These are phyloP conservation scores for Helicoverpa assulta DNA, from an alignment of 2,888 invertebrate genomes.

Conservation along the genomic window DNA sequence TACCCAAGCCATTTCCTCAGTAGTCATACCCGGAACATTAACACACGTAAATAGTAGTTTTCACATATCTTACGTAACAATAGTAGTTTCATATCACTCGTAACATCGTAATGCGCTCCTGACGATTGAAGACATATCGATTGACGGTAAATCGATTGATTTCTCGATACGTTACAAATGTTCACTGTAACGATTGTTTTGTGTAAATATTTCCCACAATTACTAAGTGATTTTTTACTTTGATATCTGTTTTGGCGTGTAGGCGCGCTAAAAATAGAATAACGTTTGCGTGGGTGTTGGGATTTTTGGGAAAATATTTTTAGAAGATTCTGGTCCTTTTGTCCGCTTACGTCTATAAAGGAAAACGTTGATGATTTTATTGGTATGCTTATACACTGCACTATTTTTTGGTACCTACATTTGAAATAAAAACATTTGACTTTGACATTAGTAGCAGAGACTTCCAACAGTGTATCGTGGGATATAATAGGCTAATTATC, in stretches of 20 bases:
- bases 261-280: constrained; percentile 33
- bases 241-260: constrained; percentile 34
- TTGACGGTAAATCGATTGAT: constrained; percentile 45
- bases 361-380: neutral
- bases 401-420: too few species aligned
- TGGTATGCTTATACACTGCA: too few species aligned
- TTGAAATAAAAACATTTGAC: too few species aligned
- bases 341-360: constrained; percentile 8
- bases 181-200: constrained; percentile 43
- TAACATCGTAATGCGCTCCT: constrained; percentile 41
- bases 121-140: constrained; percentile 41
- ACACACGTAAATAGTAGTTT: constrained; percentile 19
- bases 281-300: constrained; percentile 13
- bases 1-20: neutral
- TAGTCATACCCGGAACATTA: constrained; percentile 15
- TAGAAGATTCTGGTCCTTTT: constrained; percentile 15
- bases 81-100: constrained; percentile 33
- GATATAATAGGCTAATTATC: too few species aligned
- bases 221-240: constrained; percentile 52
- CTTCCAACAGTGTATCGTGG: too few species aligned
- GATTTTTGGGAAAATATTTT: constrained; percentile 13
- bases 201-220: constrained; percentile 49
- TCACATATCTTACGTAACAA: constrained; percentile 33
- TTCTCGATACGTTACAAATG: constrained; percentile 20
- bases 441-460: too few species aligned